Evolutionary conservation across 2,888 invertebrate genomes (phyloP), one percentile per base, ranked within the genome.

Genomic region (Scelioninae gen. 1): DNA sequence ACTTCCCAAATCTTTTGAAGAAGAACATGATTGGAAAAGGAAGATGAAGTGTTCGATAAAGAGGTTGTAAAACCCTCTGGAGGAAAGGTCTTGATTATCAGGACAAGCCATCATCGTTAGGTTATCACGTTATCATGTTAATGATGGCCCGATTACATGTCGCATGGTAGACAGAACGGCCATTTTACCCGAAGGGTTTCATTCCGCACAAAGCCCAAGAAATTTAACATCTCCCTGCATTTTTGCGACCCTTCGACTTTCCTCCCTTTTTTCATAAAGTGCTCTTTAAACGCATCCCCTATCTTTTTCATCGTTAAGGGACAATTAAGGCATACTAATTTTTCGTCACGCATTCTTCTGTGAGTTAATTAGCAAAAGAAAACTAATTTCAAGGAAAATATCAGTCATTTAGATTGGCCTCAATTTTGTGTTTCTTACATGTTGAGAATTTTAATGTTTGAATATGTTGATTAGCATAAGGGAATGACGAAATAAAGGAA

Each of bases 111-210:
- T 75, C 77, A 60, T 74, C 80, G 56, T 77, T 69, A 63, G 62
- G 68, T 81, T 84, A 84, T 75, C 78, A 60, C 58, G 71, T 84
- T 81, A 81, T 78, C 84, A 71, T 71, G 74, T 77, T 77, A 83
- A 77, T 83, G 65, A 55, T 49, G 43, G 68, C 58, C 49, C 74
- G 72, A 81, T 81, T 84, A 78, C 38, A 16, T 51, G 68, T 47
- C 32, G 62, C 32, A 51, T 29, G 66, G 69, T 45, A 78, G 69
- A 47, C 66, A 47, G 23, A 49, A 23, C 74, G 49, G 53, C 55
- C 69, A 53, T 72, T 66, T 76, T 53, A 72, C 34, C 51, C 56
- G 10, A 15, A 74, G 72, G 80, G 74, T 75, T 31, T 53, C 69
- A 69, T 77, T 74, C 63, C 53, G 47, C 45, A 74, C 78, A 84